Base-by-base conservation (phyloP, 1,140 invertebrate species). In the Bombyx mori region DNA sequence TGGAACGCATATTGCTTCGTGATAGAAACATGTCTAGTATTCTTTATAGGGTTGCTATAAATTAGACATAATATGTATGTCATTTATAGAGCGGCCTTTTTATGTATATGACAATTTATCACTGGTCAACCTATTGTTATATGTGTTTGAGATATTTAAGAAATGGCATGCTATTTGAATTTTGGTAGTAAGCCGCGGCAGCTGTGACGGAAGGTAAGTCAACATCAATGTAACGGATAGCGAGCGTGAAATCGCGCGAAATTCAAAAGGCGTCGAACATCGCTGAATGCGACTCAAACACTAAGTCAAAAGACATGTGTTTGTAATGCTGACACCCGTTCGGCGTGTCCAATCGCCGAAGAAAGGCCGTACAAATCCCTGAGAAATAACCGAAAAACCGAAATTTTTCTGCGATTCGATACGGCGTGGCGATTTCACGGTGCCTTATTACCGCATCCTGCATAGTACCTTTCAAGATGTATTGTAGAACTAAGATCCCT, bases 321-420 rank as follows among this genome's bases (percentile, higher is more conserved):
- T 83, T 82, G 83, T 79, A 77, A 82, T 79, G 55, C 81, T 83
- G 77, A 85, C 80, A 84, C 73, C 82, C 83, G 83, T 86, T 73
- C 71, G 78, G 75, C 82, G 78, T 55, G 60, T 60, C 83, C 65
- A 86, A 86, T 86, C 71, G 58, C 58, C 77, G 82, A 85, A 87
- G 84, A 87, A 87, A 87, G 81, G 71, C 84, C 80, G 79, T 84
- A 80, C 77, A 87, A 87, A 87, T 87, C 77, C 74, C 69, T 79
- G 85, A 87, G 83, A 86, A 86, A 87, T 82, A 87, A 87, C 80
- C 83, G 83, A 87, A 82, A 86, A 85, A 86, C 83, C 83, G 80
- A 82, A 82, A 86, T 86, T 86, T 85, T 85, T 83, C 82, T 81
- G 83, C 82, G 68, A 86, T 86, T 86, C 80, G 83, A 64, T 66